Evolutionary conservation across 1,140 invertebrate species (phyloP).

Genomic region (Andrena cerasifolii): DNA sequence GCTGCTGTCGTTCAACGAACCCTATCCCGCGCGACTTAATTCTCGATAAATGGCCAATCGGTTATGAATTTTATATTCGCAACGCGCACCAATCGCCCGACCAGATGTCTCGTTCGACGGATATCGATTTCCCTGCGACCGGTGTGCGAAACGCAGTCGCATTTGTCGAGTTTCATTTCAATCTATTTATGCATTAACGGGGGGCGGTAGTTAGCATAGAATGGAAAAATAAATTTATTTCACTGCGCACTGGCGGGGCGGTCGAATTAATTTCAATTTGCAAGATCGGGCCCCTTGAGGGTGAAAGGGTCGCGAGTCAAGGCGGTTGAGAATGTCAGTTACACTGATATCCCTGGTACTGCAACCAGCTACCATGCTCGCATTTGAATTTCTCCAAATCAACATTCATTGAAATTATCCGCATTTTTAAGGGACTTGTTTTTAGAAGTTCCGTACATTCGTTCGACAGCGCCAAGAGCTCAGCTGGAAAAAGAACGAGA

Average conservation of each 20-base stretch:
- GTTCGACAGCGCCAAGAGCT: too few species aligned
- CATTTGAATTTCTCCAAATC: too few species aligned
- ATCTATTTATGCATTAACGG: background rate
- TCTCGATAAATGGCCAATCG: conserved; percentile 13
- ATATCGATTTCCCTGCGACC: background rate
- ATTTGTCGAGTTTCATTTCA: background rate
- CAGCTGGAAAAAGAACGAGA: too few species aligned
- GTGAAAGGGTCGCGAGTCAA: background rate
- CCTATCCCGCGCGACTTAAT: background rate
- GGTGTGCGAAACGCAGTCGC: background rate
- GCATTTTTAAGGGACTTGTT: too few species aligned
- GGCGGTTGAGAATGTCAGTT: background rate
- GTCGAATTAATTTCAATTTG: background rate
- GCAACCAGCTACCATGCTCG: too few species aligned
- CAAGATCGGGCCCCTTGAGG: background rate
- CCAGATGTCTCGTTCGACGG: conserved; percentile 26
- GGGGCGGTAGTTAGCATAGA: background rate
- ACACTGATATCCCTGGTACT: too few species aligned
- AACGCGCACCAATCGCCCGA: background rate
- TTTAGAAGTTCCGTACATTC: too few species aligned
- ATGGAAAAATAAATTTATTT: background rate
- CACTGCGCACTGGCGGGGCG: background rate
- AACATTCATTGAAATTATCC: too few species aligned
- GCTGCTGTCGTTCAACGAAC: conserved; percentile 12
- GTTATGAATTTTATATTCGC: conserved; percentile 44